These are phyloP conservation scores for Notocelia uddmanniana DNA, from an alignment of 2,888 invertebrate genomes.

Conservation along the genomic window DNA sequence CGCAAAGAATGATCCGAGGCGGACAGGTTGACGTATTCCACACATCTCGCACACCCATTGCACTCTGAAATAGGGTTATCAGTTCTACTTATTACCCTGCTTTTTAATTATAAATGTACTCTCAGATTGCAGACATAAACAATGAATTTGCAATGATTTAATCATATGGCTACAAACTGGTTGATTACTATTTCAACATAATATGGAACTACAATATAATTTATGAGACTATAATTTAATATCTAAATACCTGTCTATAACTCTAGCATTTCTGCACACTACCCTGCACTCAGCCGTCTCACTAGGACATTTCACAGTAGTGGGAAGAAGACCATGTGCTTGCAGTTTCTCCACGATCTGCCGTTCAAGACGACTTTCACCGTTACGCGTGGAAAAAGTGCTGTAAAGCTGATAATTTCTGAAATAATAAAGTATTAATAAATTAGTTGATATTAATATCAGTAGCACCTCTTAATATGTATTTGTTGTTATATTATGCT, in stretches of 20 bases:
- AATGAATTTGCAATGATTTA: too few relatives aligned
- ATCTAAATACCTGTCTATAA: slow-evolving; percentile 76
- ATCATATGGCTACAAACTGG: too few relatives aligned
- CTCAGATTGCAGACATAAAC: too few relatives aligned
- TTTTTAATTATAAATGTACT: background rate
- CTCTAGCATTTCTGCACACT: slow-evolving; percentile 68
- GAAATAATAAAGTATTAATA: slow-evolving; percentile 50
- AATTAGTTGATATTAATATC: slow-evolving; percentile 7
- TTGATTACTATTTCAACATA: too few relatives aligned
- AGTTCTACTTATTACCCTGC: background rate
- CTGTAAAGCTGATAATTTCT: slow-evolving; percentile 71
- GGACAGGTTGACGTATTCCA: slow-evolving; percentile 69
- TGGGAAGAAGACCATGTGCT: slow-evolving; percentile 66
- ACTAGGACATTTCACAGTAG: slow-evolving; percentile 61
- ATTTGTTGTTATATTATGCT: too few relatives aligned
- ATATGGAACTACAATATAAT: too few relatives aligned
- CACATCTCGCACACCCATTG: slow-evolving; percentile 78
- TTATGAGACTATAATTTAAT: background rate
- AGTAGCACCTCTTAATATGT: background rate
- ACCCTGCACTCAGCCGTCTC: slow-evolving; percentile 66
- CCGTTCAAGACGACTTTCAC: slow-evolving; percentile 63
- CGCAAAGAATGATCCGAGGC: slow-evolving; percentile 85
- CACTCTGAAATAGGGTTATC: slow-evolving; percentile 59
- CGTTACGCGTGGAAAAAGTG: slow-evolving; percentile 60
- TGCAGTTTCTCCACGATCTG: slow-evolving; percentile 70